phyloP scores from a whole-genome alignment of 2,113 vertebrate species.

The Galeopterus variegatus region DNA sequence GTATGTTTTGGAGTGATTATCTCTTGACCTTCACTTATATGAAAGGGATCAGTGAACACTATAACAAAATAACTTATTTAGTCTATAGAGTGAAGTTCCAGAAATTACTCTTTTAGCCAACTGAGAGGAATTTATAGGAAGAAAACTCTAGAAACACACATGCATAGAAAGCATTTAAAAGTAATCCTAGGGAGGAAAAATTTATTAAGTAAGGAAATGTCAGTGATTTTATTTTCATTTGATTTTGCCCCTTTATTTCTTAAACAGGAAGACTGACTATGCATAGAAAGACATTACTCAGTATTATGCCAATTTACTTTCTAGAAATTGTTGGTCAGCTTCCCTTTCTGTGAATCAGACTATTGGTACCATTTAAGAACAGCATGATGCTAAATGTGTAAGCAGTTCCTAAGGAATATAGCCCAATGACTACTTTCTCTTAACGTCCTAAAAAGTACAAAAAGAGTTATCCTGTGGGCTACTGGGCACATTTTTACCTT shows the following conservation, averaged over 20 bases:
- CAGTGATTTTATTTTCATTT: slow-evolving; percentile 50
- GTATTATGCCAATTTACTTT: slow-evolving; percentile 49
- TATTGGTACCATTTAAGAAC: slow-evolving; percentile 34
- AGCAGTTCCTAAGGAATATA: slow-evolving; percentile 43
- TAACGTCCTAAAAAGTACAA: slow-evolving; percentile 8
- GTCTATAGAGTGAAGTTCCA: not conserved
- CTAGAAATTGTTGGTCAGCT: slow-evolving; percentile 26
- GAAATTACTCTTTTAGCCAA: not conserved
- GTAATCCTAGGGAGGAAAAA: not conserved
- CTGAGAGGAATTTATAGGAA: not conserved
- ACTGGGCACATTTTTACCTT: not conserved
- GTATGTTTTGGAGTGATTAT: not conserved
- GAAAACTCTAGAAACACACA: not conserved
- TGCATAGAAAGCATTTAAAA: slow-evolving; percentile 6
- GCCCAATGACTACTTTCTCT: not conserved
- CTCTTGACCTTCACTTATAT: not conserved
- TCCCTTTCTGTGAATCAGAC: slow-evolving; percentile 52
- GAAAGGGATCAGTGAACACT: slow-evolving; percentile 30
- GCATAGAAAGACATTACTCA: not conserved
- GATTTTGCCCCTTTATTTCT: slow-evolving; percentile 39
- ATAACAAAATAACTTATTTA: not conserved
- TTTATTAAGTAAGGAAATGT: not conserved
- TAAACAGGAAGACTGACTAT: slow-evolving; percentile 9
- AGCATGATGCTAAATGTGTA: slow-evolving; percentile 15
- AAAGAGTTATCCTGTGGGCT: not conserved